Conservation (phyloP, 2,888 invertebrate genomes). For the Lampropteryx suffumata region DNA sequence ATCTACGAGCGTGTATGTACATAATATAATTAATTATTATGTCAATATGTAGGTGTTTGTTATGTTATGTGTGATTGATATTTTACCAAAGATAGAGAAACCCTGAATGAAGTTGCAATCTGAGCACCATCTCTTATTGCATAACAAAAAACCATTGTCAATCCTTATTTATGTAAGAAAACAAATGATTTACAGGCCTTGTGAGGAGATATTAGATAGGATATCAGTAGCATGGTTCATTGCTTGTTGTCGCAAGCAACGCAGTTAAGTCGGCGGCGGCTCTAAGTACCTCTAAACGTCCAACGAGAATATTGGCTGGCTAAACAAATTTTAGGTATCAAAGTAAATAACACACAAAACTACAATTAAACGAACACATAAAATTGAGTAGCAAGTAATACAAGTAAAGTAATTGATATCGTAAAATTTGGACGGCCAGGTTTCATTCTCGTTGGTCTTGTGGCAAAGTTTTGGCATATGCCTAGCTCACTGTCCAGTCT, state of each 20-base stretch:
- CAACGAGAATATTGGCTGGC: slow-evolving; percentile 61
- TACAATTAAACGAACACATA: slow-evolving; percentile 24
- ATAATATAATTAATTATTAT: slow-evolving; percentile 16
- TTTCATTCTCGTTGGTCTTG: slow-evolving; percentile 58
- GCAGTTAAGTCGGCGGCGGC: slow-evolving; percentile 56
- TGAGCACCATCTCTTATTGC: slow-evolving; percentile 12
- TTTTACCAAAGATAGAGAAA: slow-evolving; percentile 24
- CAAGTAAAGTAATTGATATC: slow-evolving; percentile 8
- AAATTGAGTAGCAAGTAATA: slow-evolving; percentile 11
- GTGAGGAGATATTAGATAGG: background rate
- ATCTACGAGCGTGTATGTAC: too few species aligned
- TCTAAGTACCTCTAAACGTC: slow-evolving; percentile 40
- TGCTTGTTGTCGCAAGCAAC: slow-evolving; percentile 27
- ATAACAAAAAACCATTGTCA: slow-evolving; percentile 13
- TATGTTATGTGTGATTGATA: slow-evolving; percentile 18
- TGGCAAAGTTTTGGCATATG: slow-evolving; percentile 37
- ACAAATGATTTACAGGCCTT: slow-evolving; percentile 8
- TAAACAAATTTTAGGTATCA: slow-evolving; percentile 26
- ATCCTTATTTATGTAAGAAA: slow-evolving; percentile 26
- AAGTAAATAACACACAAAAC: slow-evolving; percentile 17
- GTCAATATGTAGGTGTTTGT: slow-evolving; percentile 15
- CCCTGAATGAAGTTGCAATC: slow-evolving; percentile 21
- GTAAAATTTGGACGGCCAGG: slow-evolving; percentile 49
- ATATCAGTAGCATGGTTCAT: slow-evolving; percentile 8
- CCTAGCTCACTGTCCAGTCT: slow-evolving; percentile 81